Percentiles rank a stretch among this genome's conserved stretches.
Conservation (phyloP, 2,888 invertebrate genomes). For the Stictocephala bisonia region DNA sequence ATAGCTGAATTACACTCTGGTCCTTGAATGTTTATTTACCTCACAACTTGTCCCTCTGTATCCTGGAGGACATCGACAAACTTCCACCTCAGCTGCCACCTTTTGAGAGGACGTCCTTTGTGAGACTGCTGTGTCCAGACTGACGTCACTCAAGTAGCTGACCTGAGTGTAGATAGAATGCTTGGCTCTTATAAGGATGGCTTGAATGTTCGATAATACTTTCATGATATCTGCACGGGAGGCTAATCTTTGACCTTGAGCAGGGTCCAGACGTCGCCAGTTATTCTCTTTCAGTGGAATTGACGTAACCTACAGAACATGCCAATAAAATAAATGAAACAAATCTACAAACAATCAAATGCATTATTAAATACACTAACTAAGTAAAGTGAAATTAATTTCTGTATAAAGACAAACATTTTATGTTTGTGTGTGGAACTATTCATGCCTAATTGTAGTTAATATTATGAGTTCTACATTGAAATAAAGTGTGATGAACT, state of each 20-base stretch:
- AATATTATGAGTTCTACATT: too few species aligned
- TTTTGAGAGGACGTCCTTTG: constrained; percentile 69
- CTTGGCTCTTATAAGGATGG: constrained; percentile 86
- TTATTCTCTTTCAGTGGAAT: constrained; percentile 72
- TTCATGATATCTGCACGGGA: constrained; percentile 86
- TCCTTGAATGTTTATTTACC: too few species aligned
- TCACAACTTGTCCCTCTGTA: constrained; percentile 89
- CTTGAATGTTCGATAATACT: constrained; percentile 84
- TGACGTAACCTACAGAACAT: constrained; percentile 31
- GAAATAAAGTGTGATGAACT: too few species aligned
- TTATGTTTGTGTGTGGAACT: too few species aligned
- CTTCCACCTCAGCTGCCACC: constrained; percentile 83
- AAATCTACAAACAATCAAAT: neutral
- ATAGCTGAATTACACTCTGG: too few species aligned
- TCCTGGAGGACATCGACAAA: constrained; percentile 85
- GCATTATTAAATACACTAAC: too few species aligned
- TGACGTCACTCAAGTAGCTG: constrained; percentile 82
- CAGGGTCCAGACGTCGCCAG: constrained; percentile 71
- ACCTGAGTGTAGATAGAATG: constrained; percentile 72
- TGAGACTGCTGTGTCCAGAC: constrained; percentile 84
- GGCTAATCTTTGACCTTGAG: constrained; percentile 69
- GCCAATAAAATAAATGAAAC: too few species aligned
- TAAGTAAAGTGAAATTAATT: too few species aligned
- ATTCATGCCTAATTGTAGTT: too few species aligned
- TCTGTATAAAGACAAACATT: too few species aligned